Conservation (phyloP, 2,888 invertebrate genomes). For the Drosophila meridionalis region DNA sequence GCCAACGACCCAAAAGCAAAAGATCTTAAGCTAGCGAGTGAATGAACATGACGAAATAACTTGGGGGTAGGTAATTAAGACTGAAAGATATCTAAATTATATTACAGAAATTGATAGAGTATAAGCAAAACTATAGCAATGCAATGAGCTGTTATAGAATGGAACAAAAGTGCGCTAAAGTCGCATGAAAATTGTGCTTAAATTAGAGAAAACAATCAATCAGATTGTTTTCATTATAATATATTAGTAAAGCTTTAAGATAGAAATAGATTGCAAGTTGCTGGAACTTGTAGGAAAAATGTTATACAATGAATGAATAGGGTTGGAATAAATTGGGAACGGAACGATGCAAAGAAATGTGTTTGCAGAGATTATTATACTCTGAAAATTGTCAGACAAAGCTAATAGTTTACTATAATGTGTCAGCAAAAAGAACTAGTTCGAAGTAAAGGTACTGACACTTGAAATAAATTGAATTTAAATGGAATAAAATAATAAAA, state of each 20-base stretch:
- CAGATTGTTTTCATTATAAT: background rate
- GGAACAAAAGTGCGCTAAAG: background rate
- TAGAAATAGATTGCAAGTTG: background rate
- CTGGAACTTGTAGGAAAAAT: background rate
- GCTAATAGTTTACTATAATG: too few species aligned
- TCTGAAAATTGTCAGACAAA: too few species aligned
- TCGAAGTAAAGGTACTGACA: too few species aligned
- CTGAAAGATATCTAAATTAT: background rate
- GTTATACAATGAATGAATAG: background rate
- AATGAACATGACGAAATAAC: background rate
- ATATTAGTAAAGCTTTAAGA: background rate
- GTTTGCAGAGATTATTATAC: too few species aligned
- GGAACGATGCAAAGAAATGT: background rate
- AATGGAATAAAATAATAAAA: too few species aligned
- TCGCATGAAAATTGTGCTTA: background rate
- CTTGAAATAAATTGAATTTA: too few species aligned
- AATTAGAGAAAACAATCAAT: background rate
- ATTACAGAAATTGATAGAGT: background rate
- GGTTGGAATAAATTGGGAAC: background rate
- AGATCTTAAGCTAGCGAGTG: conserved; percentile 30
- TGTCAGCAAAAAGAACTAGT: too few species aligned
- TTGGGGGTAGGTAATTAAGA: background rate
- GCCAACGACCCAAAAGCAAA: conserved; percentile 48
- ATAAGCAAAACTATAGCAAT: background rate
- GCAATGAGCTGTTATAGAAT: background rate